A percentile compares a stretch with the other conserved stretches of the same genome.
phyloP scores from a whole-genome alignment of 2,888 invertebrate genomes.

The Prionchulus punctatus region DNA sequence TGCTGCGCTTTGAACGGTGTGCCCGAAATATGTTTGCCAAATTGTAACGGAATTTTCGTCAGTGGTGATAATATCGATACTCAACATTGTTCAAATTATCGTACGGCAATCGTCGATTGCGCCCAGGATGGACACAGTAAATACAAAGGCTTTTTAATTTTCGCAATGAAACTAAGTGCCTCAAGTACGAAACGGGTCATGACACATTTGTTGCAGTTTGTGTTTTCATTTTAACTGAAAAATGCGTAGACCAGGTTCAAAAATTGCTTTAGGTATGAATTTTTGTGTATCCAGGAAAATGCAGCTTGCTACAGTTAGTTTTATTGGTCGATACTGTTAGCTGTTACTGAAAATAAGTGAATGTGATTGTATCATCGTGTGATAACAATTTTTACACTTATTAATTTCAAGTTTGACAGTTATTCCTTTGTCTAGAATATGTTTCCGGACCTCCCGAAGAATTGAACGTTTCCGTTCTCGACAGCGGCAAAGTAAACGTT shows the following conservation, averaged over 20 bases:
- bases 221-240: background rate
- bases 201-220: background rate
- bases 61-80: background rate
- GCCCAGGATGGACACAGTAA: constrained; percentile 57
- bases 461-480: constrained; percentile 44
- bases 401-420: background rate
- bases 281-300: too few species aligned
- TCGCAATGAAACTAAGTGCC: too few species aligned
- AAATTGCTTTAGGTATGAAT: too few species aligned
- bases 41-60: constrained; percentile 5
- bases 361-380: too few species aligned
- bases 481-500: constrained; percentile 37
- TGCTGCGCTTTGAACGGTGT: constrained; percentile 6
- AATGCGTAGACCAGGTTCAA: background rate
- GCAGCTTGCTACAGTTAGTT: too few species aligned
- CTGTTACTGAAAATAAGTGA: too few species aligned
- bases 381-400: too few species aligned
- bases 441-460: constrained; percentile 64
- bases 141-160: too few species aligned
- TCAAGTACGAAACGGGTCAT: too few species aligned
- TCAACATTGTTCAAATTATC: background rate
- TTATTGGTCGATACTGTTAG: too few species aligned
- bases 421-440: constrained; percentile 42
- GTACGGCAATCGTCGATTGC: constrained; percentile 54
- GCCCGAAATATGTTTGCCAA: constrained; percentile 1